These are phyloP conservation scores for Adelognathus sp. DNA, from an alignment of 2,888 invertebrate genomes.

Conservation along the genomic window DNA sequence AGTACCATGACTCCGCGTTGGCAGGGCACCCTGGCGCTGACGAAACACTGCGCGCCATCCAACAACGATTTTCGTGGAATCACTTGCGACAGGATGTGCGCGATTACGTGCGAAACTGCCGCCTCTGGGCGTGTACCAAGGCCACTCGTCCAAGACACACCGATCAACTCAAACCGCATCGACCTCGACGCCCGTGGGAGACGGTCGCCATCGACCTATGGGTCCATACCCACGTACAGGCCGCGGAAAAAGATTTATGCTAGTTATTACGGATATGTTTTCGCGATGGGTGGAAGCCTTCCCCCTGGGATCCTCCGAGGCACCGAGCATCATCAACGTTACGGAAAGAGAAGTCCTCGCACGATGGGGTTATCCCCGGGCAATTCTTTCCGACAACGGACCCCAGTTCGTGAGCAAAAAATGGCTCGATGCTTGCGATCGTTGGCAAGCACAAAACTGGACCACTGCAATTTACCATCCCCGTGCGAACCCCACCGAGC, in stretches of 20 bases:
- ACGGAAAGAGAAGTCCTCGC: conserved; percentile 48
- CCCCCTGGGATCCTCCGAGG: conserved; percentile 14
- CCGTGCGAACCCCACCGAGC: conserved; percentile 60
- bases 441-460: conserved; percentile 51
- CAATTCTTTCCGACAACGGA: conserved; percentile 43
- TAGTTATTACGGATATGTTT: conserved; percentile 62
- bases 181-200: conserved; percentile 4
- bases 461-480: conserved; percentile 61
- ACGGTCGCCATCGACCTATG: conserved; percentile 43
- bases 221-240: conserved; percentile 40
- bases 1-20: conserved; percentile 25
- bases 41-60: conserved; percentile 54
- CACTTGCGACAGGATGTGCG: conserved; percentile 15
- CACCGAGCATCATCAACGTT: background rate
- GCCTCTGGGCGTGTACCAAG: background rate
- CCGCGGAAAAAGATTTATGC: conserved; percentile 34
- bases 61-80: conserved; percentile 40
- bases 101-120: conserved; percentile 33
- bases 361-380: conserved; percentile 28
- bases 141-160: background rate
- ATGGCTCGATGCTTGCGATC: conserved; percentile 40
- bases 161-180: background rate
- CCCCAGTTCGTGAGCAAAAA: conserved; percentile 22
- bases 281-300: conserved; percentile 64
- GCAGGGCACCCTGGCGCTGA: conserved; percentile 64